Base-by-base conservation (phyloP, 2,113 vertebrate species). In the Meles meles region DNA sequence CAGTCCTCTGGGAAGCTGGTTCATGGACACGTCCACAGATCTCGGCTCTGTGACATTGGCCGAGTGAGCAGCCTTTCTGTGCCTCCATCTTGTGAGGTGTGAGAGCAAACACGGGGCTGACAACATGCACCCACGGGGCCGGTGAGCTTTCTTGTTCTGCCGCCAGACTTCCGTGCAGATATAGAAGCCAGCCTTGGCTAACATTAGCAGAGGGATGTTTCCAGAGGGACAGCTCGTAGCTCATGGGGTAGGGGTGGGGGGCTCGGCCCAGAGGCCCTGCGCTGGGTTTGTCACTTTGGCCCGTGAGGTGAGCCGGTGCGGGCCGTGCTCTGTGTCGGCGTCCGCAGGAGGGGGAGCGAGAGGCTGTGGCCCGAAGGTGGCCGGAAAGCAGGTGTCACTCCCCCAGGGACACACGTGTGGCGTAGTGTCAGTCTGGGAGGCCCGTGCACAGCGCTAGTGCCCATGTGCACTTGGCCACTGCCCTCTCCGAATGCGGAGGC, bases 391-490 rank as follows among this genome's bases (percentile, higher is more conserved):
- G 79, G 49, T 27, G 10, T 18, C 1, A 9, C 5, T 44, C 55
- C 79, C 79, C 39, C 31, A 47, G 31, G 42, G n/a, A 61, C 52
- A 61, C 14, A 23, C 14, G 0, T 7, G 6, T 71, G 72, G 76
- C 34, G 44, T 17, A 9, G 29, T 34, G 44, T 79, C 17, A 18
- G 47, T 12, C 7, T 0, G 25, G 13, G 4, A 42, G 76, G 44
- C 10, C 15, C 1, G 0, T 18, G 47, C 2, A 1, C 76, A 52
- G 76, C 1, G 1, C 44, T 21, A 3, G 20, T 3, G 29, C 4
- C 44, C 2, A 7, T 7, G 42, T 3, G 44, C 15, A 5, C 74
- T 79, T 79, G 76, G 20, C 76, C 27, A 2, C 76, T 12, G 44
- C 29, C 44, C 15, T 17, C 31, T 34, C 44, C 2, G 17, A 31